phyloP scores from a whole-genome alignment of 2,113 vertebrate species.

The Otolemur garnettii region DNA sequence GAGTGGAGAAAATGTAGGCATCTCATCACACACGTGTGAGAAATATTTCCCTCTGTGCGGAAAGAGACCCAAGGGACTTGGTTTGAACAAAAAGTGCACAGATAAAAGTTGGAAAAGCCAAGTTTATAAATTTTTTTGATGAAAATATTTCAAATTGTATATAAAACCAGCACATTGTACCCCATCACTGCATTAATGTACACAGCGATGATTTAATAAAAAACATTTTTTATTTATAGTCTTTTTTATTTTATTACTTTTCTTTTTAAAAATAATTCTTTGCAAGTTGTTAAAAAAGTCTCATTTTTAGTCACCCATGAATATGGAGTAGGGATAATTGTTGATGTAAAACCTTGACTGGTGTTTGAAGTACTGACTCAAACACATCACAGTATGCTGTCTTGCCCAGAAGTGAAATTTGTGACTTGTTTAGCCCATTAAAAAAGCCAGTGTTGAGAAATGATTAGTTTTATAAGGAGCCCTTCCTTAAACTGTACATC shows the following conservation, averaged over 20 bases:
- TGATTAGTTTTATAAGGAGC: neutral
- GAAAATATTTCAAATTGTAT: no score
- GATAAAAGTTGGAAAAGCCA: slow-evolving; percentile 45
- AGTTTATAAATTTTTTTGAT: slow-evolving; percentile 37
- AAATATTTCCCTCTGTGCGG: neutral
- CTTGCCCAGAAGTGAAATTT: slow-evolving; percentile 57
- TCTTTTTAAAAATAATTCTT: neutral
- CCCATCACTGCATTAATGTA: no score
- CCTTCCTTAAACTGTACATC: slow-evolving; percentile 22
- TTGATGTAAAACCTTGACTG: slow-evolving; percentile 26
- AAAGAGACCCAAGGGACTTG: neutral
- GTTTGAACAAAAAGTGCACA: slow-evolving; percentile 19
- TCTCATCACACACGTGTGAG: neutral
- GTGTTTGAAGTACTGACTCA: slow-evolving; percentile 42
- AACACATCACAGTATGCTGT: neutral
- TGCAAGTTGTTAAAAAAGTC: slow-evolving; percentile 55
- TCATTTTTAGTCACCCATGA: slow-evolving; percentile 6
- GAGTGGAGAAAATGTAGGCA: slow-evolving; percentile 3
- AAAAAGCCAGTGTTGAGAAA: slow-evolving; percentile 40
- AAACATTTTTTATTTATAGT: slow-evolving; percentile 49
- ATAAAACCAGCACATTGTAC: no score
- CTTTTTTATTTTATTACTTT: slow-evolving; percentile 13
- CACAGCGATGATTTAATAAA: no score
- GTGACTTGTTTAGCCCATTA: slow-evolving; percentile 39
- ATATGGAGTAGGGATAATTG: neutral